Evolutionary conservation across 2,888 invertebrate genomes (phyloP), one percentile per base, ranked within the genome.

Genomic region (Iphiclides podalirius): DNA sequence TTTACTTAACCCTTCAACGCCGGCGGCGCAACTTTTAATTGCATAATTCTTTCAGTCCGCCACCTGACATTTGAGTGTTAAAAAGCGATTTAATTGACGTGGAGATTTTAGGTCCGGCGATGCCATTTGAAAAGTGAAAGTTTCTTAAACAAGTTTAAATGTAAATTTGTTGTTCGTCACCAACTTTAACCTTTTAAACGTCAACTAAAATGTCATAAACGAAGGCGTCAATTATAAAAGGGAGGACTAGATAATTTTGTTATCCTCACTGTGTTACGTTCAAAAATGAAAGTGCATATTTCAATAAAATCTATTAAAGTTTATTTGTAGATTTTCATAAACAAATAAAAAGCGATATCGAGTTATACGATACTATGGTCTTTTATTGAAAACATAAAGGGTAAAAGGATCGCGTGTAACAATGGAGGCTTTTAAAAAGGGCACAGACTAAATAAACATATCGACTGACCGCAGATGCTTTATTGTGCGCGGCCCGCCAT

Each of bases 31-130:
- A 48, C 43, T 48, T 48, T 48, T 48, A 48, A 48, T 48, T 48
- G 42, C 48, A 43, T 48, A 48, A 48, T 48, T 48, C 48, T 48
- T 48, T 48, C 43, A 20, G 14, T 44, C 26, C 34, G 37, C 38
- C 38, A 38, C 42, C 42, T 44, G 48, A 48, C 48, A 43, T 48
- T 48, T 48, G 8, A 48, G 42, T 48, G 48, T 48, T 48, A 48
- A 43, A 37, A 37, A 33, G 37, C 48, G 42, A 43, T 43, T 37
- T 23, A 48, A 43, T 26, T 26, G 33, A 33, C 13, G 31, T n/a
- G 20, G 11, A 28, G 31, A 42, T 34, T 33, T 38, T 20, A 13
- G 31, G 13, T 14, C n/a, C 28, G 4, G 31, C 11, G 16, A 16
- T 39, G 33, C 35, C 4, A 9, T 42, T 38, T 14, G n/a, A 35